Conservation (phyloP, 1,140 invertebrate species). For the Lutraria rhynchaena region DNA sequence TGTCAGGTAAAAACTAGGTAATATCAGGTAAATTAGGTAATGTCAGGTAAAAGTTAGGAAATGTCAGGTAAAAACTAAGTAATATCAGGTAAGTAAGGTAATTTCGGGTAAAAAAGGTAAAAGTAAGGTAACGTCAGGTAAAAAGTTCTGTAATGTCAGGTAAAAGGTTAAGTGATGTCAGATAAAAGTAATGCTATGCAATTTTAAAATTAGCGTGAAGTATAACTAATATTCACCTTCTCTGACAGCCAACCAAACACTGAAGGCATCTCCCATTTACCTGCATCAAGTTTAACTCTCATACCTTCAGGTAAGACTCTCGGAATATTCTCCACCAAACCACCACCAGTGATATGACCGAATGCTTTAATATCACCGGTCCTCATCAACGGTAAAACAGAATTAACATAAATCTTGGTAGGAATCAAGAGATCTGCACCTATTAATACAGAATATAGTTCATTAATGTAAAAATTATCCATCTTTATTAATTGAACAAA, state of each 20-base stretch:
- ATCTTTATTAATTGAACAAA: too few species aligned
- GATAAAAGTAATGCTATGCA: not conserved
- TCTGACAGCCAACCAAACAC: constrained; percentile 80
- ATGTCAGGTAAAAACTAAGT: too few species aligned
- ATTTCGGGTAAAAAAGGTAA: too few species aligned
- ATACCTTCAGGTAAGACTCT: constrained; percentile 83
- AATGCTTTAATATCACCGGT: constrained; percentile 92
- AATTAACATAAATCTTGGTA: constrained; percentile 95
- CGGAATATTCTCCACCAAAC: constrained; percentile 95
- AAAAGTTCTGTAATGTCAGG: too few species aligned
- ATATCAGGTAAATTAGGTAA: too few species aligned
- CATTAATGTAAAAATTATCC: too few species aligned
- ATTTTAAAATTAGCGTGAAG: not conserved
- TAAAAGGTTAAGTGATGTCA: too few species aligned
- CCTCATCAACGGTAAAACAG: constrained; percentile 88
- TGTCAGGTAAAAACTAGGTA: too few species aligned
- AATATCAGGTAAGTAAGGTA: not conserved
- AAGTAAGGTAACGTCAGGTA: too few species aligned
- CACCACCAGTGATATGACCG: constrained; percentile 98
- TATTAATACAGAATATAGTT: constrained; percentile 77
- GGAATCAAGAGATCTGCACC: constrained; percentile 94
- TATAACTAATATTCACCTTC: constrained; percentile 64
- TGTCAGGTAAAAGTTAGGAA: too few species aligned
- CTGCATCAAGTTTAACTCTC: constrained; percentile 75
- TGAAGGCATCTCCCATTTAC: constrained; percentile 76